Conservation (phyloP, 2,797 vertebrate genomes). For the Macrochelys suwanniensis region DNA sequence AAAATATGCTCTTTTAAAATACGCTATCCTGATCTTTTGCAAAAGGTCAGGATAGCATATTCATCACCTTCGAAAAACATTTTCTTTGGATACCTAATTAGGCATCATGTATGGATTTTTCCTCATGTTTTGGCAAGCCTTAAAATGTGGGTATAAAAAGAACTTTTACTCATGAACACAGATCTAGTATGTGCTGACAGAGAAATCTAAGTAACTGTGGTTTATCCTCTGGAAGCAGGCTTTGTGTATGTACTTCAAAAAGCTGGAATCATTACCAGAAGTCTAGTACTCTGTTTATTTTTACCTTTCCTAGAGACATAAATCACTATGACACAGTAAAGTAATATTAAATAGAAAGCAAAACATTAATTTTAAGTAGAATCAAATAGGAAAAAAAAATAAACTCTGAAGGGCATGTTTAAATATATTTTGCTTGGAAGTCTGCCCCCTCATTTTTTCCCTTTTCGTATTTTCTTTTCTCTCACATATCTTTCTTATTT, state of each 20-base stretch:
- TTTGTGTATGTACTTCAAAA: slow-evolving; percentile 20
- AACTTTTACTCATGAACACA: not conserved
- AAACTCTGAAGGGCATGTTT: not conserved
- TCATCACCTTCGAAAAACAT: slow-evolving; percentile 21
- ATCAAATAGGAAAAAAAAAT: slow-evolving; percentile 20
- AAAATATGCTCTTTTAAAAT: too few species aligned
- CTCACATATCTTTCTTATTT: not conserved
- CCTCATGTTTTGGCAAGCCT: not conserved
- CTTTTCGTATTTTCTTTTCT: not conserved
- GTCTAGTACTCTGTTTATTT: not conserved
- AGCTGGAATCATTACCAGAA: slow-evolving; percentile 24
- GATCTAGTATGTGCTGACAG: not conserved
- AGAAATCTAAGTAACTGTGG: not conserved
- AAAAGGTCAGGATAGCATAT: not conserved
- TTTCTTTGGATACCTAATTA: slow-evolving; percentile 5
- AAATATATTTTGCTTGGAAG: slow-evolving; percentile 24
- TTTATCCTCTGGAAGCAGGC: slow-evolving; percentile 35
- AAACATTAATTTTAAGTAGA: slow-evolving; percentile 4
- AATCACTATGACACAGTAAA: not conserved
- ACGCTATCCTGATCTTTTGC: too few species aligned
- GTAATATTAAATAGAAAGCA: slow-evolving; percentile 6
- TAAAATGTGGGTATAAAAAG: slow-evolving; percentile 18
- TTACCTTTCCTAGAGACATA: slow-evolving; percentile 38
- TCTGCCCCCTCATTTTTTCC: not conserved
- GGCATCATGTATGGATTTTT: not conserved